Conservation (phyloP, 2,797 vertebrate species). For the Gambelia wislizenii region DNA sequence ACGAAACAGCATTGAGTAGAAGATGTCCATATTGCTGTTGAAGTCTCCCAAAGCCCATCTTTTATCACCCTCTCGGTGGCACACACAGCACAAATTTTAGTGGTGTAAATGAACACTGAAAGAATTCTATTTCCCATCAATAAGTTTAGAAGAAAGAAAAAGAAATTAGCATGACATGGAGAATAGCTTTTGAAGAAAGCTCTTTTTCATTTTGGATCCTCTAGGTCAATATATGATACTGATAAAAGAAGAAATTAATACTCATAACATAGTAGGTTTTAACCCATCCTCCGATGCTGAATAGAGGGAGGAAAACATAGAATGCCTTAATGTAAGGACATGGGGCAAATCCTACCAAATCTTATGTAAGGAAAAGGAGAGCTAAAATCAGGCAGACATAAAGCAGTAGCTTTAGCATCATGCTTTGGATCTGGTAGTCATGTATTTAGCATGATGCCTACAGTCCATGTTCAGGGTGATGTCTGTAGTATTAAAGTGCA, state of each 20-base stretch:
- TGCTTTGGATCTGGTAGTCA: too few species aligned
- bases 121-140: conserved; percentile 49
- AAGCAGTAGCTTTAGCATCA: background rate
- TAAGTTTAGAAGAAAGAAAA: conserved; percentile 25
- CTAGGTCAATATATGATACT: background rate
- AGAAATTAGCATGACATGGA: background rate
- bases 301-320: background rate
- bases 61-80: conserved; percentile 32
- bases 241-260: background rate
- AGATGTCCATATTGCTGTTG: background rate
- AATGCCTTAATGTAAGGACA: background rate
- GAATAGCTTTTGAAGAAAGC: conserved; percentile 23
- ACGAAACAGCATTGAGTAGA: conserved; percentile 26
- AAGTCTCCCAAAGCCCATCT: conserved; percentile 13
- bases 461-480: too few species aligned
- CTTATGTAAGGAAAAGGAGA: background rate
- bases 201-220: background rate
- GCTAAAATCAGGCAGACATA: too few species aligned
- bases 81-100: conserved; percentile 53
- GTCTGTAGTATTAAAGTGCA: too few species aligned
- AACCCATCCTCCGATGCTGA: background rate
- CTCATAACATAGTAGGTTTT: background rate
- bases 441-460: too few species aligned
- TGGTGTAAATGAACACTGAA: conserved; percentile 46
- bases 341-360: background rate